These are phyloP conservation scores for Synanthedon andrenaeformis DNA, from an alignment of 2,888 invertebrate genomes.

Conservation along the genomic window DNA sequence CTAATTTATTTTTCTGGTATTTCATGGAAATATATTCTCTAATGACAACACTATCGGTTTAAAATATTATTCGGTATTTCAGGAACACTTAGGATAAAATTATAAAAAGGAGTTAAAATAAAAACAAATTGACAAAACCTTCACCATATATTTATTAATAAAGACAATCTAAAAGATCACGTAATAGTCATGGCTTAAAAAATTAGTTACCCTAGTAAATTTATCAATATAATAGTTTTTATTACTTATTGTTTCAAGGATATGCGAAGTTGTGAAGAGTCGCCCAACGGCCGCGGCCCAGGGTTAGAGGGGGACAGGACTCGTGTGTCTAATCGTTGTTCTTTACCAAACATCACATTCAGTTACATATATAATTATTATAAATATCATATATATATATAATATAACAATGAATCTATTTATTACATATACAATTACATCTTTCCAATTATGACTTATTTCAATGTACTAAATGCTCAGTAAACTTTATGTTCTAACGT, in stretches of 20 bases:
- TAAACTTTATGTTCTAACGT: slow-evolving; percentile 55
- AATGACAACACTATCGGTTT: too few species aligned
- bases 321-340: slow-evolving; percentile 61
- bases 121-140: slow-evolving; percentile 65
- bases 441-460: slow-evolving; percentile 49
- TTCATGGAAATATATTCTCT: too few species aligned
- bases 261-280: slow-evolving; percentile 68
- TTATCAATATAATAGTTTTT: slow-evolving; percentile 61
- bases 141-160: slow-evolving; percentile 72
- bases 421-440: slow-evolving; percentile 54
- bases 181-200: slow-evolving; percentile 70
- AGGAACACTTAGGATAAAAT: too few species aligned
- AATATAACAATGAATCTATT: slow-evolving; percentile 62
- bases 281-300: slow-evolving; percentile 27
- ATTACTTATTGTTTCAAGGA: slow-evolving; percentile 71
- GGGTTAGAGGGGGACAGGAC: slow-evolving; percentile 27
- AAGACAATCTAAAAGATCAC: slow-evolving; percentile 72
- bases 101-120: slow-evolving; percentile 23
- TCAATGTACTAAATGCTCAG: slow-evolving; percentile 60
- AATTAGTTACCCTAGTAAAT: slow-evolving; percentile 71
- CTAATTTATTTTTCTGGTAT: too few species aligned
- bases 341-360: slow-evolving; percentile 61
- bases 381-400: slow-evolving; percentile 60
- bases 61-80: too few species aligned
- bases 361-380: slow-evolving; percentile 18